Base-by-base conservation (phyloP, 2,888 invertebrate species). In the Sphinx pinastri region DNA sequence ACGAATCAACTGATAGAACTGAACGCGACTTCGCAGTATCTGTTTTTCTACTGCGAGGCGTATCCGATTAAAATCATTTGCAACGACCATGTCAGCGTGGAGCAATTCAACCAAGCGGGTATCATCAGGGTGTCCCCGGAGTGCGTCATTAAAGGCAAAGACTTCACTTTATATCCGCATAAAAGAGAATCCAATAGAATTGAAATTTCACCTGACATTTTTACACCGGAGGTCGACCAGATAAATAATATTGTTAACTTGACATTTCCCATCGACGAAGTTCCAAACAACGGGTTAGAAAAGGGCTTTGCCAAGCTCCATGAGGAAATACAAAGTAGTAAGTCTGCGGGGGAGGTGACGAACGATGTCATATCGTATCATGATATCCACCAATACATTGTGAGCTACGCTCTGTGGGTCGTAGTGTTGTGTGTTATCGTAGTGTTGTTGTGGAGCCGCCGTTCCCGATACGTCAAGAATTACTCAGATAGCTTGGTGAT, bases 171-270 rank as follows among this genome's bases (percentile, higher is more conserved):
- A 12, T 10, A 59, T 12, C 25, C 14, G 8, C 59, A 12, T 60
- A 13, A 6, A n/a, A n/a, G 7, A 54, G n/a, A 54, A n/a, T 54
- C n/a, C 6, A 54, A 54, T n/a, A n/a, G 5, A 54, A 54, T 54
- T 54, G n/a, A n/a, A n/a, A 54, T 54, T 54, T 54, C 54, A n/a
- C 54, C 54, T n/a, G n/a, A 54, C 8, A 54, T 54, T 54, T 54
- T n/a, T n/a, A 6, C n/a, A n/a, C 54, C 54, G 4, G 54, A 54
- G n/a, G n/a, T 54, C n/a, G 54, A 54, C n/a, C 54, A 54, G 54
- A 54, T 54, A 14, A 54, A 54, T 54, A 4, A 54, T n/a, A 54
- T 54, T n/a, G 54, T 54, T n/a, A 54, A 54, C n/a, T 54, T 54
- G 54, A 54, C 54, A 5, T 54, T 54, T n/a, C 54, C 54, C 6